Evolutionary conservation across 2,888 invertebrate species (phyloP).

Genomic region (Eristalinus aeneus): DNA sequence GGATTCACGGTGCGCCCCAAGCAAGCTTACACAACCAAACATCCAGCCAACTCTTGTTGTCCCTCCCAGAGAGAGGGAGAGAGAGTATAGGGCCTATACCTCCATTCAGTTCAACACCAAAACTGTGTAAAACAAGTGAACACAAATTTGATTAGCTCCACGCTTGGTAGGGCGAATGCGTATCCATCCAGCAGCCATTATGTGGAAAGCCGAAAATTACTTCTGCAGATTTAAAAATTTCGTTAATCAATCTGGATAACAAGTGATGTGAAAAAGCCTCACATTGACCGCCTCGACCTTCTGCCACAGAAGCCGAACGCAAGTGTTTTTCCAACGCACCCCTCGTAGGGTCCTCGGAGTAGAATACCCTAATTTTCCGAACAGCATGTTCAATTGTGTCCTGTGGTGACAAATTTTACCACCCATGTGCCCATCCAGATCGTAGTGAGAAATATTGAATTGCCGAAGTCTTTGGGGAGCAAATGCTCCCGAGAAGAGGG

Average conservation of each 20-base stretch:
- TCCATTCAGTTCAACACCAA: neutral
- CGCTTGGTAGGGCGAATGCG: neutral
- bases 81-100: neutral
- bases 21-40: neutral
- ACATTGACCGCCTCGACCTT: neutral
- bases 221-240: conserved; percentile 23
- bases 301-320: neutral
- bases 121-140: neutral
- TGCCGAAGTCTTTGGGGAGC: conserved; percentile 56
- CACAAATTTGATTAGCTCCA: neutral
- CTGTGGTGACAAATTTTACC: conserved; percentile 44
- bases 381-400: conserved; percentile 51
- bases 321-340: conserved; percentile 55
- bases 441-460: conserved; percentile 60
- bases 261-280: conserved; percentile 5
- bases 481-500: conserved; percentile 31
- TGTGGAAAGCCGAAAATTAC: conserved; percentile 15
- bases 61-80: neutral
- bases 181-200: conserved; percentile 4
- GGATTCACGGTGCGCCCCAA: neutral
- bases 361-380: conserved; percentile 7
- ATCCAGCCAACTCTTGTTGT: neutral
- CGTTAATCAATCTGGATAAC: conserved; percentile 20
- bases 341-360: conserved; percentile 34
- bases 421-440: neutral